Evolutionary conservation across 2,113 vertebrate genomes (phyloP), one percentile per base, ranked within the genome.

Genomic region (Chamaea fasciata): DNA sequence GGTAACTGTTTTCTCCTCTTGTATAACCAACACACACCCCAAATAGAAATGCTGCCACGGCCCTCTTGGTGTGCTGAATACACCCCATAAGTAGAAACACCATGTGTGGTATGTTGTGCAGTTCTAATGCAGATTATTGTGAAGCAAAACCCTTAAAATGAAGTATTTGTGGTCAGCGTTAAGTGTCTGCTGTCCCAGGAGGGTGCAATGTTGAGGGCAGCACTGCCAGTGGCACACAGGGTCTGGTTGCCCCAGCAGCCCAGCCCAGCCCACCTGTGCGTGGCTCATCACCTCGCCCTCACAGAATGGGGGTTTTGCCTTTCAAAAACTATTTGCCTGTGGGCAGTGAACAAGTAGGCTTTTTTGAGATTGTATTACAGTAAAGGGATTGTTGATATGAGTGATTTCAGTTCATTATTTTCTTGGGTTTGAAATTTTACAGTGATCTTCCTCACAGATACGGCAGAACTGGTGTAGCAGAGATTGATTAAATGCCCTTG

Each of bases 11-110:
- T 77, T 67, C 56, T 83, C 9, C 44, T 59, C 49, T 30, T 39
- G 0, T 3, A 1, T 1, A 33, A 8, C 8, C 26, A 4, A 1
- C 24, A 2, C 8, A 0, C 2, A 1, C 35, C 37, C 56, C 7
- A 9, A 15, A 5, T 5, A 0, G 4, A 2, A 3, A 37, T 5
- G 47, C 59, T 63, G 79, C 84, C 37, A 0, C 7, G 46, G 59
- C 77, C 63, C 50, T 41, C 39, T 3, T 1, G 3, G 15, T 55
- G 15, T 6, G 23, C 41, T 53, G 23, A 39, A 9, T 7, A 1
- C 0, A 12, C 13, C 42, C 59, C 28, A 0, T 5, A 5, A n/a
- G 52, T 2, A 20, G 52, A 15, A 71, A 15, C 31, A 14, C 11
- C 16, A 0, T 2, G 9, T 31, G 53, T 9, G 39, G 8, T 7